Evolutionary conservation across 2,888 invertebrate species (phyloP).

Genomic region (Biston betularia): DNA sequence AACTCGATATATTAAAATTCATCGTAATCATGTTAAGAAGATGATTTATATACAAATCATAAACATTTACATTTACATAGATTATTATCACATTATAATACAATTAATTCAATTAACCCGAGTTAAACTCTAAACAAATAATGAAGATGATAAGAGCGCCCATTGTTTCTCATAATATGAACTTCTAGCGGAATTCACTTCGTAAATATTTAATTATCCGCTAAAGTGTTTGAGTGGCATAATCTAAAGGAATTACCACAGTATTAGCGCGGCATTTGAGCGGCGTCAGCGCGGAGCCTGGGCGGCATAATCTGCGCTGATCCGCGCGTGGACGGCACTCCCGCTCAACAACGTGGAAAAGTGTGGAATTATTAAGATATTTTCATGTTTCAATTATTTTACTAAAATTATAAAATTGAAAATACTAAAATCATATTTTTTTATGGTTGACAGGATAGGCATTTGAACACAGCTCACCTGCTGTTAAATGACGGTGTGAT

Average conservation of each 20-base stretch:
- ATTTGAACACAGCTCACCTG: no score
- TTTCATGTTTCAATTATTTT: no score
- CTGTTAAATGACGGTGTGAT: no score
- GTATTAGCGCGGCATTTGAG: constrained; percentile 7
- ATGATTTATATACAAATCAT: no score
- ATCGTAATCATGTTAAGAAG: no score
- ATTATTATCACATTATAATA: neutral
- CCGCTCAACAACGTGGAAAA: neutral
- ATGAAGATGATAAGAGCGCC: neutral
- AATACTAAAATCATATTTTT: no score
- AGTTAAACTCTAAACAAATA: neutral
- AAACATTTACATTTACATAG: no score
- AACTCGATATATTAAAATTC: no score
- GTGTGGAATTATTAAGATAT: neutral
- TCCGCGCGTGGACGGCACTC: constrained; percentile 13
- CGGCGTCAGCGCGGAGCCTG: constrained; percentile 9
- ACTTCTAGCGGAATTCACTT: neutral
- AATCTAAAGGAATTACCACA: constrained; percentile 16
- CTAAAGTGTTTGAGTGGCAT: constrained; percentile 17
- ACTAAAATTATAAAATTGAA: no score
- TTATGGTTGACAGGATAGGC: no score
- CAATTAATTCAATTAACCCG: neutral
- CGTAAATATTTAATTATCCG: constrained; percentile 22
- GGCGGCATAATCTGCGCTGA: constrained; percentile 39
- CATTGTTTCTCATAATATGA: neutral